Percentiles rank a stretch among this genome's conserved stretches.
Conservation (phyloP, 2,888 invertebrate species). For the Exocentrus adspersus region DNA sequence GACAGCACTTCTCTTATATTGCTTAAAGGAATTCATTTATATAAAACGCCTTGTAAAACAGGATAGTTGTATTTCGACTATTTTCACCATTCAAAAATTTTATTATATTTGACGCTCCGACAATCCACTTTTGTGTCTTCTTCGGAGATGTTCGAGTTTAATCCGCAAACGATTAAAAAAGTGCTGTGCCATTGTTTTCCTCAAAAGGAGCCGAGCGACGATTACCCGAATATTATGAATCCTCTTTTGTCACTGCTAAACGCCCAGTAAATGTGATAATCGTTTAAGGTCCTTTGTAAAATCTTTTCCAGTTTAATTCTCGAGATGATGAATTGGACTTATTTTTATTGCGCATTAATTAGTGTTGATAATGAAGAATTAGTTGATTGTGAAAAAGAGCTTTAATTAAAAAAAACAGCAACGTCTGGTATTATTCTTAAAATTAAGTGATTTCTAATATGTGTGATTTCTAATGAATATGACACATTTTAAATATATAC, state of each 20-base stretch:
- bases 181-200: conserved; percentile 15
- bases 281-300: conserved; percentile 9
- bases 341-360: neutral
- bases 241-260: conserved; percentile 16
- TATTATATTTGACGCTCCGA: conserved; percentile 5
- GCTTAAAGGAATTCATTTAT: too few relatives aligned
- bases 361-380: neutral
- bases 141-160: neutral
- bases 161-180: conserved; percentile 22
- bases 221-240: conserved; percentile 26
- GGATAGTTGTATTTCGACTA: too few relatives aligned
- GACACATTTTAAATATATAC: too few relatives aligned
- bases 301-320: conserved; percentile 7
- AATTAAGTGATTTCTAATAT: too few relatives aligned
- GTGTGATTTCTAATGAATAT: too few relatives aligned
- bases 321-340: neutral
- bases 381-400: too few relatives aligned
- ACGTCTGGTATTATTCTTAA: too few relatives aligned
- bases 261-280: conserved; percentile 16
- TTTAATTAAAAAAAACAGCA: too few relatives aligned
- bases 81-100: conserved; percentile 11
- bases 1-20: too few relatives aligned
- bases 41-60: too few relatives aligned
- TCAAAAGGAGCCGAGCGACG: conserved; percentile 13
- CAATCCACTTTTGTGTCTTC: conserved; percentile 6